These are phyloP conservation scores for Drosophila nigrodunni DNA, from an alignment of 1,140 invertebrate genomes.

Conservation along the genomic window DNA sequence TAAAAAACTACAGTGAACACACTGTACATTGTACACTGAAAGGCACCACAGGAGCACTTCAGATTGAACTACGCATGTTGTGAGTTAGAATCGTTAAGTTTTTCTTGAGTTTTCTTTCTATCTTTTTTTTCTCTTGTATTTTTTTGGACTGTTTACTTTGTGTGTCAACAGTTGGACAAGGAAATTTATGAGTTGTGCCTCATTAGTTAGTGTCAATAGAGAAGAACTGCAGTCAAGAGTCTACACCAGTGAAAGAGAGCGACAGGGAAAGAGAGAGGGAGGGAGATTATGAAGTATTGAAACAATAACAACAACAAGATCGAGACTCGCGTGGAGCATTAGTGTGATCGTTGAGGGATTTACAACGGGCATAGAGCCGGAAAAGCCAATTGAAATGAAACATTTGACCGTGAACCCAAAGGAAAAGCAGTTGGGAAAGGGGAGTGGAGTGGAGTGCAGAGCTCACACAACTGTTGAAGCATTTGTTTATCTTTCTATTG, in stretches of 20 bases:
- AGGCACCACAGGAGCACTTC: slow-evolving; percentile 36
- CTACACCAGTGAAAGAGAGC: not conserved
- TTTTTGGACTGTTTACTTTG: slow-evolving; percentile 42
- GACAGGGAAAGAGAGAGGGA: not conserved
- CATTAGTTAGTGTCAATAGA: slow-evolving; percentile 75
- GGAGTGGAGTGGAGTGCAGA: not conserved
- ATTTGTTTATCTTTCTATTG: slow-evolving; percentile 58
- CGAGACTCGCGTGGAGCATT: slow-evolving; percentile 18
- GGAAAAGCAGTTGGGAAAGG: not conserved
- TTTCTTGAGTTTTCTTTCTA: not conserved
- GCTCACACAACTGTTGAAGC: slow-evolving; percentile 23
- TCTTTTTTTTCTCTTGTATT: not conserved
- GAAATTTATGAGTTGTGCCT: slow-evolving; percentile 56
- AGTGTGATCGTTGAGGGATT: slow-evolving; percentile 63
- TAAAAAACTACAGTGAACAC: slow-evolving; percentile 16
- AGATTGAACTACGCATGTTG: slow-evolving; percentile 26
- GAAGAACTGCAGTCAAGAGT: slow-evolving; percentile 9
- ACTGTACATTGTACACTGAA: not conserved
- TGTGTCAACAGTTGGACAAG: slow-evolving; percentile 49
- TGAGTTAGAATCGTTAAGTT: slow-evolving; percentile 26
- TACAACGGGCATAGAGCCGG: slow-evolving; percentile 38
- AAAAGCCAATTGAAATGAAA: slow-evolving; percentile 60
- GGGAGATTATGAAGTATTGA: slow-evolving; percentile 3
- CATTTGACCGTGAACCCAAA: slow-evolving; percentile 69
- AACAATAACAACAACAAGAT: slow-evolving; percentile 21